Percentiles rank a stretch among this genome's conserved stretches.
Evolutionary conservation across 2,888 invertebrate species (phyloP).

Genomic region (Drepanosiphum platanoidis): DNA sequence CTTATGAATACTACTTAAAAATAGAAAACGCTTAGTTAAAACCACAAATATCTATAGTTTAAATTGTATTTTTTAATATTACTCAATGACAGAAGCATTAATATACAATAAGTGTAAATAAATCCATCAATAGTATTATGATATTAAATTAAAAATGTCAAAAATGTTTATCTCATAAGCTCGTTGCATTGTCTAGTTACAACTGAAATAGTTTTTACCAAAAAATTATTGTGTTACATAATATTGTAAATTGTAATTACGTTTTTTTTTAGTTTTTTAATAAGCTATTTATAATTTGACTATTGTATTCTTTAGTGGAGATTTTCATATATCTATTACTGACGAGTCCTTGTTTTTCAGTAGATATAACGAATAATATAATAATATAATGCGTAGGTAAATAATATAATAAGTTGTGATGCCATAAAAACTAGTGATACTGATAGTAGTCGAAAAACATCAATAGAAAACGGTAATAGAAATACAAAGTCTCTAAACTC

Average conservation of each 20-base stretch:
- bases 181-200: conserved; percentile 1
- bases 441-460: neutral
- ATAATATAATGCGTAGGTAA: neutral
- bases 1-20: conserved; percentile 12
- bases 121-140: neutral
- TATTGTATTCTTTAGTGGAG: neutral
- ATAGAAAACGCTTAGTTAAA: conserved; percentile 35
- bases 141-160: conserved; percentile 9
- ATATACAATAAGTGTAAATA: neutral
- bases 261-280: neutral
- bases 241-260: neutral
- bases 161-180: neutral
- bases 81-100: neutral
- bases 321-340: neutral
- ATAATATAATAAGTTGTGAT: neutral
- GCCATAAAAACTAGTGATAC: neutral
- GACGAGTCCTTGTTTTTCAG: neutral
- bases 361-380: neutral
- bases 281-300: neutral
- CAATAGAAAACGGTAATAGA: neutral
- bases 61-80: conserved; percentile 13
- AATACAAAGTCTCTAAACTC: neutral
- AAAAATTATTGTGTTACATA: neutral
- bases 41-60: conserved; percentile 37
- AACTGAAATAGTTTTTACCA: neutral